A percentile compares a stretch with the other conserved stretches of the same genome.
phyloP scores from a whole-genome alignment of 2,113 vertebrate genomes.

The Blennius ocellaris region DNA sequence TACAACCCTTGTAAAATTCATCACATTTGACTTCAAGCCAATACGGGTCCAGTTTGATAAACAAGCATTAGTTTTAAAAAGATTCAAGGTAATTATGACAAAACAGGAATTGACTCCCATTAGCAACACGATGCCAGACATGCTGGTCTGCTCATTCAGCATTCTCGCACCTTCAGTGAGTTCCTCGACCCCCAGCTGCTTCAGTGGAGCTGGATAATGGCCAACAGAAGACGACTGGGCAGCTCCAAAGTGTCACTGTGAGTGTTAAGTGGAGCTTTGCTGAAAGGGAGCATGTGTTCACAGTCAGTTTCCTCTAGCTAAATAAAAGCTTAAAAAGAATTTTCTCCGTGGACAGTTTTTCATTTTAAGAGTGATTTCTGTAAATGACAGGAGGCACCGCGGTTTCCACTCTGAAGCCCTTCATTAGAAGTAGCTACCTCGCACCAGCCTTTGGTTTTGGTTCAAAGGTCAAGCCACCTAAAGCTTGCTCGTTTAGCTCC shows the following conservation, averaged over 20 bases:
- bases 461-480: slow-evolving; percentile 75
- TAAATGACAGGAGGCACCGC: slow-evolving; percentile 55
- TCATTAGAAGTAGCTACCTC: slow-evolving; percentile 71
- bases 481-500: slow-evolving; percentile 63
- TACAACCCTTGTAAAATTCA: too few species aligned
- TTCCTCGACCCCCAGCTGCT: not conserved
- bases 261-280: slow-evolving; percentile 37
- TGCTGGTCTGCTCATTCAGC: not conserved
- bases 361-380: slow-evolving; percentile 62
- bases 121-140: not conserved
- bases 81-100: too few species aligned
- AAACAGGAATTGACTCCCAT: not conserved
- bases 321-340: slow-evolving; percentile 46
- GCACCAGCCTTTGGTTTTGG: slow-evolving; percentile 61
- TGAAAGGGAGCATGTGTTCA: slow-evolving; percentile 38
- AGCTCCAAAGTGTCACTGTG: slow-evolving; percentile 29
- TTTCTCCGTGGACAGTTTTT: slow-evolving; percentile 42
- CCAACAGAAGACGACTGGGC: slow-evolving; percentile 11
- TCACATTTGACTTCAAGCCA: too few species aligned
- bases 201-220: slow-evolving; percentile 19
- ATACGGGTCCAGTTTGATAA: too few species aligned
- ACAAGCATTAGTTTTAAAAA: too few species aligned
- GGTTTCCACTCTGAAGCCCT: slow-evolving; percentile 58
- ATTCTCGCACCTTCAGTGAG: not conserved
- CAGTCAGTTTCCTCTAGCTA: slow-evolving; percentile 26